phyloP scores from a whole-genome alignment of 1,140 invertebrate genomes.

The Zelostemma sp. region DNA sequence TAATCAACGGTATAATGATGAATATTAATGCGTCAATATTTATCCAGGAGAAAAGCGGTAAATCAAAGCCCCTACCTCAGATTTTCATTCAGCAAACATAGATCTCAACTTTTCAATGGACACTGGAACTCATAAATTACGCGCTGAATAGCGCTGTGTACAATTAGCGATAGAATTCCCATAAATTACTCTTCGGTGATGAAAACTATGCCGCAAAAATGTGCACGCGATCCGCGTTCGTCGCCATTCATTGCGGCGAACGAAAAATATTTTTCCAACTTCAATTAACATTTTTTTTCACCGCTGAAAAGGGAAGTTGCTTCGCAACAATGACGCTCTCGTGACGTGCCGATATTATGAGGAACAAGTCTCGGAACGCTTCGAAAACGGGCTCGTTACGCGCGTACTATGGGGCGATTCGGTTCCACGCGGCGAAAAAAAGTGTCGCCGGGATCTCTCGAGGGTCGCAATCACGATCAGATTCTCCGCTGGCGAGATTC shows the following conservation, averaged over 20 bases:
- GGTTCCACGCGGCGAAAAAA: constrained; percentile 10
- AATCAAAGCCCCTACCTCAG: constrained; percentile 31
- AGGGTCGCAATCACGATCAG: constrained; percentile 37
- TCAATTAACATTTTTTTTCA: no score
- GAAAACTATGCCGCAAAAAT: no score
- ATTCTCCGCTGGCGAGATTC: constrained; percentile 35
- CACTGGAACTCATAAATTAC: constrained; percentile 30
- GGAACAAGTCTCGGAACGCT: no score
- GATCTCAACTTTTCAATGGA: constrained; percentile 26
- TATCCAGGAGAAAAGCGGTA: constrained; percentile 21
- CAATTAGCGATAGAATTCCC: constrained; percentile 30
- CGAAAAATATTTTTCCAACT: no score
- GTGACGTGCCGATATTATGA: no score
- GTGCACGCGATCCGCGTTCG: no score
- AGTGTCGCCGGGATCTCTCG: constrained; percentile 27
- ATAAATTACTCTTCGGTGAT: constrained; percentile 16
- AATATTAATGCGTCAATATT: constrained; percentile 40
- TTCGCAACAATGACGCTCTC: no score
- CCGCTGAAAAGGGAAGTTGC: no score
- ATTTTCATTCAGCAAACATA: constrained; percentile 30
- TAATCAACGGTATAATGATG: constrained; percentile 23
- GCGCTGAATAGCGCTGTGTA: constrained; percentile 22
- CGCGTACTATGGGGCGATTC: not conserved
- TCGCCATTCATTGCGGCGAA: no score
- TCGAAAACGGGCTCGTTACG: constrained; percentile 32